Conservation (phyloP, 2,888 invertebrate species). For the Hydrotaea diabolus region DNA sequence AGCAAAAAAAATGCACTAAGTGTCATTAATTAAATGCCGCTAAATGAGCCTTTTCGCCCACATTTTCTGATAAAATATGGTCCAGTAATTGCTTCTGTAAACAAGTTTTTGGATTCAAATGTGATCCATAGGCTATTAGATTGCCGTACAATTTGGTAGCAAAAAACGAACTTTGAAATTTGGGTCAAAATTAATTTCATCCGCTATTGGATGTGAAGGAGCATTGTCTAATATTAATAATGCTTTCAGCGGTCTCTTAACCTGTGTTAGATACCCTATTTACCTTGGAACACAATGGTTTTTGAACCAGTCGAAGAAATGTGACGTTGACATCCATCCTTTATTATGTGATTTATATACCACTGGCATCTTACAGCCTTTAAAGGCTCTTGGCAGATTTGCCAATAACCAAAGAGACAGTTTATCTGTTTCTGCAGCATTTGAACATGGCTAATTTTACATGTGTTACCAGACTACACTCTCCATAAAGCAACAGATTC, state of each 20-base stretch:
- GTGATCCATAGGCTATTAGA: conserved; percentile 68
- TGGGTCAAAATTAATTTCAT: conserved; percentile 54
- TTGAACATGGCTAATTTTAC: conserved; percentile 59
- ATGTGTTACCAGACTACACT: conserved; percentile 65
- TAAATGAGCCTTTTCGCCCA: no score
- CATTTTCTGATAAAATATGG: conserved; percentile 52
- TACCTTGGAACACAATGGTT: conserved; percentile 66
- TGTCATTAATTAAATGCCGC: no score
- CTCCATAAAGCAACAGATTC: conserved; percentile 69
- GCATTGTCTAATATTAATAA: conserved; percentile 65
- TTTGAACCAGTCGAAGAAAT: conserved; percentile 66
- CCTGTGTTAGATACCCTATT: conserved; percentile 55
- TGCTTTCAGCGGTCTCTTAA: conserved; percentile 66
- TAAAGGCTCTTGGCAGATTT: conserved; percentile 62
- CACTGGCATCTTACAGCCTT: conserved; percentile 65
- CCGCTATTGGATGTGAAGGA: conserved; percentile 61
- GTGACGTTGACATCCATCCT: conserved; percentile 58
- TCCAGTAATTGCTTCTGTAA: conserved; percentile 53
- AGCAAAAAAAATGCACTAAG: no score
- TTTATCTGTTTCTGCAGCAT: conserved; percentile 66
- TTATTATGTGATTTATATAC: conserved; percentile 52
- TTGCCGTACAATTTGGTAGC: conserved; percentile 64
- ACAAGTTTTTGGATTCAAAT: conserved; percentile 51
- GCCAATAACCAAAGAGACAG: conserved; percentile 42
- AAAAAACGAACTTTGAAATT: conserved; percentile 57